These are phyloP conservation scores for Malthinus flaveolus DNA, from an alignment of 2,888 invertebrate species.

Conservation along the genomic window DNA sequence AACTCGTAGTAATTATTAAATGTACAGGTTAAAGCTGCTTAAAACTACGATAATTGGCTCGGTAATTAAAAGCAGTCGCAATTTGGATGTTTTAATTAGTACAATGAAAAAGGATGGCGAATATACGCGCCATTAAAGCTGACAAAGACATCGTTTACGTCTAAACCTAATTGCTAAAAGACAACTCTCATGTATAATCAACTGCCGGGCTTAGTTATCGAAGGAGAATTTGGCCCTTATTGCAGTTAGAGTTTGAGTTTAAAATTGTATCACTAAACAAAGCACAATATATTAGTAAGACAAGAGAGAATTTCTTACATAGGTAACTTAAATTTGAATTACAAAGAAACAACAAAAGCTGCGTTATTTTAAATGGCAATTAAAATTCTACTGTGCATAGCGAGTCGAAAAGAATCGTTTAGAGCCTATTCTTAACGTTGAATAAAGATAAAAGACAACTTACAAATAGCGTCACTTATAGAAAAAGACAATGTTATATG, in stretches of 20 bases:
- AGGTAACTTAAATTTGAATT: conserved; percentile 45
- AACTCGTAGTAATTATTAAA: conserved; percentile 30
- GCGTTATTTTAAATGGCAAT: conserved; percentile 48
- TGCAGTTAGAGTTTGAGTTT: background rate
- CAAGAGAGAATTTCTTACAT: conserved; percentile 32
- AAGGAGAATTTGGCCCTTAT: conserved; percentile 14
- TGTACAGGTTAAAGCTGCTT: conserved; percentile 31
- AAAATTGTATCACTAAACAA: background rate
- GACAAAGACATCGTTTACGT: conserved; percentile 29
- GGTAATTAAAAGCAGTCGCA: conserved; percentile 41
- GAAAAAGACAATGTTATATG: conserved; percentile 25
- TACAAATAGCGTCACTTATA: conserved; percentile 32
- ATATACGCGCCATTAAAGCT: conserved; percentile 13
- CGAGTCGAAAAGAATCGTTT: conserved; percentile 25
- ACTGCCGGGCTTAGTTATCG: conserved; percentile 13
- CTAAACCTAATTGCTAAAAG: conserved; percentile 39
- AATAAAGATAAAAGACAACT: conserved; percentile 23
- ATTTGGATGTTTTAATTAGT: conserved; percentile 43
- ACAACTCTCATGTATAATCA: conserved; percentile 35
- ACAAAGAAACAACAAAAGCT: conserved; percentile 42
- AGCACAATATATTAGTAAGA: conserved; percentile 28
- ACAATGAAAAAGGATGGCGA: conserved; percentile 21
- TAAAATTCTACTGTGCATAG: conserved; percentile 47
- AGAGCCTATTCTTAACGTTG: conserved; percentile 1
- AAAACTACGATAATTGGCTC: conserved; percentile 39